A percentile compares a stretch with the other conserved stretches of the same genome.
phyloP scores from a whole-genome alignment of 2,888 invertebrate genomes.

The Pyrochroa serraticornis region DNA sequence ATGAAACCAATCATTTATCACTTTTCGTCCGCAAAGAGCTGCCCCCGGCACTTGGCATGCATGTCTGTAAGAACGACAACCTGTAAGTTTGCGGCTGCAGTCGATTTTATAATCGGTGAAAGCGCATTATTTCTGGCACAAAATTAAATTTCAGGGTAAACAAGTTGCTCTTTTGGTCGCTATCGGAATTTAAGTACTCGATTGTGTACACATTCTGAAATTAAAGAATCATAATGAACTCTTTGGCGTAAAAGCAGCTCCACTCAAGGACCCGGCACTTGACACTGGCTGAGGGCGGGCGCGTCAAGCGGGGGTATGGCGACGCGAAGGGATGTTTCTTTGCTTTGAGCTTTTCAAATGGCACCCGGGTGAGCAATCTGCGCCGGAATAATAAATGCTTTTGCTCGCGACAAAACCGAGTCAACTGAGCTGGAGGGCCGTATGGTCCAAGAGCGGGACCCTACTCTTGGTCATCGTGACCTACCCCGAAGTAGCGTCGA shows the following conservation, averaged over 20 bases:
- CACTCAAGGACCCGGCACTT: slow-evolving; percentile 39
- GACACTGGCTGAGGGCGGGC: slow-evolving; percentile 25
- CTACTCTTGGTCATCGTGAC: background rate
- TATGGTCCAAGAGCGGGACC: slow-evolving; percentile 5
- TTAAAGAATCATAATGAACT: slow-evolving; percentile 51
- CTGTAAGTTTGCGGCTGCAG: too few relatives aligned
- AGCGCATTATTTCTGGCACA: slow-evolving; percentile 16
- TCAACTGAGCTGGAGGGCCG: slow-evolving; percentile 31
- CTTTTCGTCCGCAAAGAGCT: too few relatives aligned
- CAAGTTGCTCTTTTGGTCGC: slow-evolving; percentile 27
- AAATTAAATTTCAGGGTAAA: slow-evolving; percentile 28
- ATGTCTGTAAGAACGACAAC: too few relatives aligned
- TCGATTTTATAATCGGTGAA: background rate
- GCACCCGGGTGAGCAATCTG: slow-evolving; percentile 48
- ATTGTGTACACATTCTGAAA: slow-evolving; percentile 47
- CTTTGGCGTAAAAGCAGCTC: slow-evolving; percentile 40
- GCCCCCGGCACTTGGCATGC: too few relatives aligned
- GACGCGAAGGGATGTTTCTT: slow-evolving; percentile 37
- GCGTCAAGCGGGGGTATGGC: slow-evolving; percentile 20
- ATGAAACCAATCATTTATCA: too few relatives aligned
- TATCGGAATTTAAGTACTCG: slow-evolving; percentile 28
- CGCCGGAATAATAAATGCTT: slow-evolving; percentile 45
- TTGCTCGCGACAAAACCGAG: slow-evolving; percentile 42
- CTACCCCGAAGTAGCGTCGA: background rate
- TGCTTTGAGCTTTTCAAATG: slow-evolving; percentile 46